phyloP scores from a whole-genome alignment of 2,113 vertebrate genomes.

The Sapayoa aenigma region DNA sequence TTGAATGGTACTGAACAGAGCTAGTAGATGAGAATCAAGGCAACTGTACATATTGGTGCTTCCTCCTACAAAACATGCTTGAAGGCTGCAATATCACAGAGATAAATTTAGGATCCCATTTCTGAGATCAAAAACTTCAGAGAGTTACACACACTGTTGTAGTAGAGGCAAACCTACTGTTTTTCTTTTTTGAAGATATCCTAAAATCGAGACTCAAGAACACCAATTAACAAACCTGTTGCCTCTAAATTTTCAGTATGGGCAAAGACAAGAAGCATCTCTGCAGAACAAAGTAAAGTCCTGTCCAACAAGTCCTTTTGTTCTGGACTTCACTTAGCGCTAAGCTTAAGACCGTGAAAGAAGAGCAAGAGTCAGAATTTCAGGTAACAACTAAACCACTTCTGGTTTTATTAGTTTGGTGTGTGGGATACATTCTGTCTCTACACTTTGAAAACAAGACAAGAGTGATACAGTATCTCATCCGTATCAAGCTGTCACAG shows the following conservation, averaged over 20 bases:
- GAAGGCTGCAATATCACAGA: neutral
- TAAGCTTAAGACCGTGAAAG: neutral
- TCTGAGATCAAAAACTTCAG: neutral
- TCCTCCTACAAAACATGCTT: neutral
- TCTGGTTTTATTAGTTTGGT: neutral
- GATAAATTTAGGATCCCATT: neutral
- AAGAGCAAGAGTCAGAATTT: neutral
- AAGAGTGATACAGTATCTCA: neutral
- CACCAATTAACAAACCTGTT: neutral
- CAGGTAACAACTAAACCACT: neutral
- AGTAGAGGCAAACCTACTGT: neutral
- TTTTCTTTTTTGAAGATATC: neutral
- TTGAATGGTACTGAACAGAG: neutral
- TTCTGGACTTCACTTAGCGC: neutral
- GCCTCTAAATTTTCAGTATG: neutral
- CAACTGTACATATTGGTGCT: neutral
- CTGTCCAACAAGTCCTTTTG: neutral
- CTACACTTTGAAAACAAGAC: neutral
- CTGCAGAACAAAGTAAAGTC: neutral
- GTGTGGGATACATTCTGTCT: neutral
- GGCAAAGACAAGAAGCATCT: neutral
- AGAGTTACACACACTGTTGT: neutral
- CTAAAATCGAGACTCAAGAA: neutral
- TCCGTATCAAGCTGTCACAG: neutral
- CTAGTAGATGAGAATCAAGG: neutral